Percentiles rank a stretch among this genome's conserved stretches.
Conservation (phyloP, 2,888 invertebrate species). For the Nasonovia ribisnigri region DNA sequence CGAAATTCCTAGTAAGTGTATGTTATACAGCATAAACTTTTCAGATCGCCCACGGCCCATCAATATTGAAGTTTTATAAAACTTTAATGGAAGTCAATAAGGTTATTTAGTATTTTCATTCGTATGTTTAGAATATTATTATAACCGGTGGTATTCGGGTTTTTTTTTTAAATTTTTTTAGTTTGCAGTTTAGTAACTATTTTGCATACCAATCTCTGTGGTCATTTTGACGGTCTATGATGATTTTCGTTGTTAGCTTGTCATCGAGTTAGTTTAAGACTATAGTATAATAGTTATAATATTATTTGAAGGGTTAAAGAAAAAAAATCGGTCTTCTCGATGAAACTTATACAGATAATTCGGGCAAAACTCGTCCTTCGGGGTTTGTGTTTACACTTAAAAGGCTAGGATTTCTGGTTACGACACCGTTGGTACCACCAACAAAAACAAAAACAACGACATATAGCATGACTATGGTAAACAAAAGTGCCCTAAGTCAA, state of each 20-base stretch:
- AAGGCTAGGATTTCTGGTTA: neutral
- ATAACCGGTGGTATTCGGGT: neutral
- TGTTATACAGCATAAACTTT: neutral
- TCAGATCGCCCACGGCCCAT: neutral
- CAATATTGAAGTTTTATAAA: neutral
- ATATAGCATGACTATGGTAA: neutral
- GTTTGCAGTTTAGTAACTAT: neutral
- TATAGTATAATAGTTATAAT: neutral
- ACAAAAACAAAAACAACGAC: constrained; percentile 26
- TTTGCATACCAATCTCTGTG: neutral
- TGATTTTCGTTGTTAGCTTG: neutral
- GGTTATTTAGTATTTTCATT: neutral
- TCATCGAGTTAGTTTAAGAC: neutral
- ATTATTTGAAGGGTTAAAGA: neutral
- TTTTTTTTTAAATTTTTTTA: neutral
- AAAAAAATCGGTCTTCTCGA: neutral
- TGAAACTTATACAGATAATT: neutral
- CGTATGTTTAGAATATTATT: neutral
- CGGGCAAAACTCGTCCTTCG: neutral
- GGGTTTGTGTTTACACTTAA: constrained; percentile 1
- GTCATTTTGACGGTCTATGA: neutral
- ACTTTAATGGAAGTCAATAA: neutral
- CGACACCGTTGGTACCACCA: neutral
- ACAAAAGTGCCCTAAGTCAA: constrained; percentile 3
- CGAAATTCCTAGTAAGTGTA: neutral